Evolutionary conservation across 1,140 invertebrate species (phyloP), one percentile per base, ranked within the genome.

Genomic region (Myzus persicae): DNA sequence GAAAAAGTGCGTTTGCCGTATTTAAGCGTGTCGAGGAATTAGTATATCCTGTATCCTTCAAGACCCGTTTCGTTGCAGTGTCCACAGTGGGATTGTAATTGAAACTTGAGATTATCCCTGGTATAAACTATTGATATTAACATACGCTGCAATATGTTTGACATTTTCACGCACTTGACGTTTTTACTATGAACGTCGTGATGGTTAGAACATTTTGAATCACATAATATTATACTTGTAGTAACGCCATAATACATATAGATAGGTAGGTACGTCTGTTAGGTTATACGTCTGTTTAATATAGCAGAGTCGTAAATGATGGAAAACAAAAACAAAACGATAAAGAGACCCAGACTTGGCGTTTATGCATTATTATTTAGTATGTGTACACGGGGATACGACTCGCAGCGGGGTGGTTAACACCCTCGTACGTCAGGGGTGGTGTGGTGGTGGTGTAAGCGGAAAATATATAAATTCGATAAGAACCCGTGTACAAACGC

Each of bases 381-480:
- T 76, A 76, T n/a, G 4, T n/a, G 31, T 76, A 31, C n/a, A 54
- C 0, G 9, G 59, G 59, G 31, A n/a, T n/a, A 18, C 14, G 31
- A 31, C 0, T 67, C n/a, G 59, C 59, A 67, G 9, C 31, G 14
- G 59, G 31, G 59, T 11, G 31, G 59, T n/a, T 67, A 14, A 67
- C 11, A n/a, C 8, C 14, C 31, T 67, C 4, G 59, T 67, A 31
- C 26, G 26, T 67, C 4, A 5, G 8, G 7, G 22, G 24, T 6
- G 54, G 59, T 31, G 11, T 31, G 59, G 9, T 1, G 11, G 59
- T n/a, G 59, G 59, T 67, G 31, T 31, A 11, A 31, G 59, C 4
- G 59, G 59, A 31, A n/a, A 67, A 67, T 67, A 67, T 67, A 67
- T 67, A 67, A 67, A n/a, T 67, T 67, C 59, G 59, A 67, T 67